Percentiles rank a stretch among this genome's conserved stretches.
These are phyloP conservation scores for Vultur gryphus DNA, from an alignment of 2,797 vertebrate species.

Conservation along the genomic window DNA sequence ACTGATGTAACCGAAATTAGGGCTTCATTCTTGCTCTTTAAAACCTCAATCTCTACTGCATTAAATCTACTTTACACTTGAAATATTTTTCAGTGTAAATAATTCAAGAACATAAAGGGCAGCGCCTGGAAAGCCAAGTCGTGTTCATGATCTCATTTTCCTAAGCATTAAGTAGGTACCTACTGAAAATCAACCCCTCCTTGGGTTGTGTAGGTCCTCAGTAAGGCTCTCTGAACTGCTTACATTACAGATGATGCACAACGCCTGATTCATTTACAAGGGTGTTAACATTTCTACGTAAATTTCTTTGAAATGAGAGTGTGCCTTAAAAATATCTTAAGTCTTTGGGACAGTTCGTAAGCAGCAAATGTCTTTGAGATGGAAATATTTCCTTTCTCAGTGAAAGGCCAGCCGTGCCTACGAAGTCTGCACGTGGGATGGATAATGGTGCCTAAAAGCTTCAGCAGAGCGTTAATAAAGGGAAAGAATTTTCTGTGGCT, in stretches of 20 bases:
- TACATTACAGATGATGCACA: not conserved
- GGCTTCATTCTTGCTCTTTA: not conserved
- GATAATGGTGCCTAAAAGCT: not conserved
- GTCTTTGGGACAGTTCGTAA: not conserved
- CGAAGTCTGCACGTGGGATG: not conserved
- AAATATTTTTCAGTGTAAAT: not conserved
- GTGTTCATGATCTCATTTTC: not conserved
- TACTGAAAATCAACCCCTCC: not conserved
- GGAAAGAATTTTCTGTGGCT: not conserved
- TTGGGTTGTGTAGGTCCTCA: not conserved
- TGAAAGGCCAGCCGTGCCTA: not conserved
- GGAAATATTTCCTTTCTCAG: constrained; percentile 1
- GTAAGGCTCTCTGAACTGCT: not conserved
- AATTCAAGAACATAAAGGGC: not conserved
- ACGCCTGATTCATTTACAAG: not conserved
- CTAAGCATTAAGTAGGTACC: not conserved
- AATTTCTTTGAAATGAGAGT: not conserved
- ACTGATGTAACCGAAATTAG: not conserved
- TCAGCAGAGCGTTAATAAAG: not conserved
- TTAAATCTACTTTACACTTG: not conserved
- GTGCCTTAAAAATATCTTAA: not conserved
- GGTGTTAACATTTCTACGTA: not conserved
- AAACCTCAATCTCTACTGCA: not conserved
- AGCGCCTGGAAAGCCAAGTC: not conserved
- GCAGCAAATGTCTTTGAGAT: not conserved